phyloP scores from a whole-genome alignment of 2,797 vertebrate species.

The Tadarida brasiliensis region DNA sequence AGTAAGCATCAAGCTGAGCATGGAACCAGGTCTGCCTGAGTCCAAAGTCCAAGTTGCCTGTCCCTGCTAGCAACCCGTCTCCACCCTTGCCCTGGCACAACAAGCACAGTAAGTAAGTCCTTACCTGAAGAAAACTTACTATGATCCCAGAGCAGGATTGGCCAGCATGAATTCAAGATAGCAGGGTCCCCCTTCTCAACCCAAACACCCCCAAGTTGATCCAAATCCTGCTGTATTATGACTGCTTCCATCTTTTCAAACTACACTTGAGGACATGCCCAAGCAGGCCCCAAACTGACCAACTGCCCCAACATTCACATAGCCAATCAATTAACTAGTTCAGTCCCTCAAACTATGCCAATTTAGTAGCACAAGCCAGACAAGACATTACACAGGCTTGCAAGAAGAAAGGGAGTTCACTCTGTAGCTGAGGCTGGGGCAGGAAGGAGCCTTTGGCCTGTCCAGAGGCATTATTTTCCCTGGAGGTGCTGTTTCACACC shows the following conservation, averaged over 20 bases:
- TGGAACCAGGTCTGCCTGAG: neutral
- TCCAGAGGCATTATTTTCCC: neutral
- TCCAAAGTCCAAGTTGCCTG: neutral
- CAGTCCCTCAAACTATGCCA: neutral
- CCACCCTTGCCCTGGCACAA: neutral
- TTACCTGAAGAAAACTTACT: constrained; percentile 7
- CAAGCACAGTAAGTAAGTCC: neutral
- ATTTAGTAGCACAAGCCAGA: neutral
- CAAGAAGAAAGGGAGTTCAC: neutral
- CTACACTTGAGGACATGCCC: neutral
- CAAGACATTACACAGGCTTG: neutral
- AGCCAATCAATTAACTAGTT: neutral
- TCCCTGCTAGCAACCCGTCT: neutral
- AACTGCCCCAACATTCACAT: neutral
- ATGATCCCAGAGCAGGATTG: neutral
- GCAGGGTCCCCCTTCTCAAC: neutral
- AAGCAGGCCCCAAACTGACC: neutral
- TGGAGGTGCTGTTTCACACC: neutral
- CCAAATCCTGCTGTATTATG: neutral
- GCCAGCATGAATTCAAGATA: neutral
- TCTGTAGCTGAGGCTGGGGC: neutral
- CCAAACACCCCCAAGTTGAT: neutral
- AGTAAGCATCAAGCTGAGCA: neutral
- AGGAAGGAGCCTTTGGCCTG: neutral
- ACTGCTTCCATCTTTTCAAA: constrained; percentile 12